Percentiles rank a stretch among this genome's conserved stretches.
These are phyloP conservation scores for Bubalus kerabau DNA, from an alignment of 2,113 vertebrate genomes.

Conservation along the genomic window DNA sequence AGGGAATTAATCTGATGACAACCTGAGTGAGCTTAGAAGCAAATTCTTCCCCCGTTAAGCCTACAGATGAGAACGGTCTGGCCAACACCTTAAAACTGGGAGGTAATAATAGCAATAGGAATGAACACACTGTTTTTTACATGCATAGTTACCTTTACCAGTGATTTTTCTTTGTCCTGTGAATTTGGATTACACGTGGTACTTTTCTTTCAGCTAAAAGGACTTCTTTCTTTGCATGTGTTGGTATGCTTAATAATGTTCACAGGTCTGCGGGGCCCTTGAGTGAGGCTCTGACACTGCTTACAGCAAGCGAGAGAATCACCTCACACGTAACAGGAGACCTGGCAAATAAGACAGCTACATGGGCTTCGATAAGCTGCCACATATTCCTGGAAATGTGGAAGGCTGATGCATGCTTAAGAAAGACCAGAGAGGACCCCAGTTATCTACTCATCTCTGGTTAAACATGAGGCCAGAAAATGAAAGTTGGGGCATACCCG, in stretches of 20 bases:
- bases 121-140: background rate
- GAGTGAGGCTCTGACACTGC: background rate
- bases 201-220: background rate
- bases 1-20: background rate
- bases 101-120: background rate
- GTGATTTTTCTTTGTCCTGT: background rate
- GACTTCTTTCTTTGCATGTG: background rate
- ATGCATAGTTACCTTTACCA: background rate
- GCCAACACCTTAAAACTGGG: background rate
- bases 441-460: background rate
- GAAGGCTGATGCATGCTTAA: background rate
- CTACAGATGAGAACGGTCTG: background rate
- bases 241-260: background rate
- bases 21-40: background rate
- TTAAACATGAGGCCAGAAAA: background rate
- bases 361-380: background rate
- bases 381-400: background rate
- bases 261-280: background rate
- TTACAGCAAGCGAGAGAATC: background rate
- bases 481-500: background rate
- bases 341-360: background rate
- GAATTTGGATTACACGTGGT: background rate
- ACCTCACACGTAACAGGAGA: background rate
- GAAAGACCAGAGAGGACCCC: background rate
- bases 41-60: background rate